Evolutionary conservation across 2,888 invertebrate species (phyloP).

Genomic region (Caenorhabditis panamensis): DNA sequence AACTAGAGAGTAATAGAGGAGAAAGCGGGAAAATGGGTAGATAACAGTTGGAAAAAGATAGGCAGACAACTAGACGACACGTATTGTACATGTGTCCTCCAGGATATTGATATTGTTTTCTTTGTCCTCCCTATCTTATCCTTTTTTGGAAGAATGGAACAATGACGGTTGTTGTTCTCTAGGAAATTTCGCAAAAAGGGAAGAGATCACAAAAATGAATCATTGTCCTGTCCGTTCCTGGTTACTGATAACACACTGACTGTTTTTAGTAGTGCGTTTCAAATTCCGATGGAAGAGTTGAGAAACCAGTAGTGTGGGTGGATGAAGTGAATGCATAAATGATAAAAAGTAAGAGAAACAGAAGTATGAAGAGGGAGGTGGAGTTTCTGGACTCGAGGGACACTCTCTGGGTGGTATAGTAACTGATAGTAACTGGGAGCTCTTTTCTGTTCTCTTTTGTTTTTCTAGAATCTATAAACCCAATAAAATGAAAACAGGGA

Average conservation of each 20-base stretch:
- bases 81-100: slow-evolving; percentile 35
- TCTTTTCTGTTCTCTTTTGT: not conserved
- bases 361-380: not conserved
- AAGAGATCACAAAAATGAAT: slow-evolving; percentile 44
- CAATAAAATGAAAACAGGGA: not conserved
- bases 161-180: slow-evolving; percentile 21
- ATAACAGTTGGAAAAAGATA: not conserved
- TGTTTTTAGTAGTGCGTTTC: slow-evolving; percentile 2
- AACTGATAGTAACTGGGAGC: slow-evolving; percentile 1
- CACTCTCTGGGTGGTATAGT: not conserved
- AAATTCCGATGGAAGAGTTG: not conserved
- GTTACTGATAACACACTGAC: not conserved
- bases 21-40: not conserved
- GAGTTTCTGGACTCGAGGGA: not conserved
- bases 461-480: not conserved
- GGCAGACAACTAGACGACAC: slow-evolving; percentile 22
- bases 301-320: not conserved
- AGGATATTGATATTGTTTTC: slow-evolving; percentile 37
- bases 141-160: slow-evolving; percentile 21
- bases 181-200: slow-evolving; percentile 6
- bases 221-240: slow-evolving; percentile 5
- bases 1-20: not conserved
- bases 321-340: not conserved
- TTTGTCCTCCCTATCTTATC: slow-evolving; percentile 25
- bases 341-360: not conserved